phyloP scores from a whole-genome alignment of 2,797 vertebrate species.

The Botia almorhae region DNA sequence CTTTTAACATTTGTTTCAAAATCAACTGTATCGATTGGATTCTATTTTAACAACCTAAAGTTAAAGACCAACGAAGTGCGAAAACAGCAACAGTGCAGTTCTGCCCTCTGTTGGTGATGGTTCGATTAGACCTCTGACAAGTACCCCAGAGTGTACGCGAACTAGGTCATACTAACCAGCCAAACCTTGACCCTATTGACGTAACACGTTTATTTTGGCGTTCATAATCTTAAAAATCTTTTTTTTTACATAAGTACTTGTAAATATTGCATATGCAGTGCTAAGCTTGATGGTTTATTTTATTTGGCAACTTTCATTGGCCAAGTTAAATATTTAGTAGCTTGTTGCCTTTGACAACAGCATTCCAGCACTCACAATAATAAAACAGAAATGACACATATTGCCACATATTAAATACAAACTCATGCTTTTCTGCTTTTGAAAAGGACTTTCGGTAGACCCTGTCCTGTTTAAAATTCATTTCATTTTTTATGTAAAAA shows the following conservation, averaged over 20 bases:
- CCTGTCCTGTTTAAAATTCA: background rate
- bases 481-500: background rate
- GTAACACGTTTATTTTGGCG: background rate
- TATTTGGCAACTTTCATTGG: background rate
- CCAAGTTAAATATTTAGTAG: too few relatives aligned
- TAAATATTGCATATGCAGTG: background rate
- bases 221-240: background rate
- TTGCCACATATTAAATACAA: too few relatives aligned
- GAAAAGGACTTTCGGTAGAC: too few relatives aligned
- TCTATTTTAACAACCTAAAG: too few relatives aligned
- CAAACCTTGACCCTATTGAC: background rate
- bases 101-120: slow-evolving; percentile 31
- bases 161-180: background rate
- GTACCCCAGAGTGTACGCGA: background rate
- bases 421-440: too few relatives aligned
- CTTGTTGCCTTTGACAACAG: too few relatives aligned
- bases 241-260: background rate
- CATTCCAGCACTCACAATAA: too few relatives aligned
- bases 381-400: too few relatives aligned
- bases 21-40: too few relatives aligned
- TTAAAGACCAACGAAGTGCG: too few relatives aligned
- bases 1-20: too few relatives aligned
- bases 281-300: background rate
- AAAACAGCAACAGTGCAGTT: background rate
- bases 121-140: background rate